Conservation (phyloP, 2,797 vertebrate genomes). For the Decapterus maruadsi region DNA sequence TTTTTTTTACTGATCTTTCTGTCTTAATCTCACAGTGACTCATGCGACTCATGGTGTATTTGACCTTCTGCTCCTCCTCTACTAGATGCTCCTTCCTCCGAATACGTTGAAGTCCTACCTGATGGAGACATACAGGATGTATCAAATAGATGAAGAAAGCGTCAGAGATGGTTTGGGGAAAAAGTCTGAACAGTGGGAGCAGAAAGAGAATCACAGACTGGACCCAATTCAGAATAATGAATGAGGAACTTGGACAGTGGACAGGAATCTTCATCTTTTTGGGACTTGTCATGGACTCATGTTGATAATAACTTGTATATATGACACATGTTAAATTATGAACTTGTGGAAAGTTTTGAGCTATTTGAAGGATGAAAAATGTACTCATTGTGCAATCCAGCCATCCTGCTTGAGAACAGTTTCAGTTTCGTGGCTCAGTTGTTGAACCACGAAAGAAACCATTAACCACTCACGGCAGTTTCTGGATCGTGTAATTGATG, state of each 20-base stretch:
- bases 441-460: too few species aligned
- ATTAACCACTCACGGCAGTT: too few species aligned
- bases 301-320: too few species aligned
- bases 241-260: background rate
- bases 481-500: too few species aligned
- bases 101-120: constrained; percentile 52
- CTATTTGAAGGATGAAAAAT: background rate
- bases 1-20: background rate
- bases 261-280: background rate
- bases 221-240: background rate
- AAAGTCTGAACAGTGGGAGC: background rate
- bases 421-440: background rate
- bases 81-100: constrained; percentile 24
- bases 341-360: background rate
- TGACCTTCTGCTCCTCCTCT: constrained; percentile 4
- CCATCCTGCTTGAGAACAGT: background rate
- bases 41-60: rapidly evolving
- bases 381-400: background rate
- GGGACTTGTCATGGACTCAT: background rate
- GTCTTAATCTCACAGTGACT: background rate
- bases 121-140: background rate
- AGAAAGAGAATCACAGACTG: background rate
- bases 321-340: background rate
- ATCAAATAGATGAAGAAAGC: background rate
- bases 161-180: too few species aligned